Evolutionary conservation across 2,113 vertebrate species (phyloP).

Genomic region (Probosciger aterrimus): DNA sequence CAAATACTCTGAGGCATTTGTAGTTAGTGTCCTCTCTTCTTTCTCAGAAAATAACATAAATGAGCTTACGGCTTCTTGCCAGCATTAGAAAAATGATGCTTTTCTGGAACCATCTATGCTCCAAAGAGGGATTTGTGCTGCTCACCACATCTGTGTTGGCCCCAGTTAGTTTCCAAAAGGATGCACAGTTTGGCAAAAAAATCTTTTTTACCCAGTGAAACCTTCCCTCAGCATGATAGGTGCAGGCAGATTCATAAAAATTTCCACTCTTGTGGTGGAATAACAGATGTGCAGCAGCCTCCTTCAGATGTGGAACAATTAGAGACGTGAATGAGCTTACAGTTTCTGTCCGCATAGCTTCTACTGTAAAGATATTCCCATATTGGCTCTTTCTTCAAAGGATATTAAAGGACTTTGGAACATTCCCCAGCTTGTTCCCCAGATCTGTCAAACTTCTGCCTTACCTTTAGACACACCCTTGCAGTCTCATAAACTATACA

Average conservation of each 20-base stretch:
- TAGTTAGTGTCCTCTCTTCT: neutral
- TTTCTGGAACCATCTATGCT: conserved; percentile 34
- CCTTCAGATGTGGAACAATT: conserved; percentile 42
- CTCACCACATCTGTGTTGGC: conserved; percentile 55
- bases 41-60: conserved; percentile 36
- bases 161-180: conserved; percentile 53
- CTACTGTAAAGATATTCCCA: neutral
- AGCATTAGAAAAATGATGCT: conserved; percentile 12
- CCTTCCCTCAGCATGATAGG: conserved; percentile 20
- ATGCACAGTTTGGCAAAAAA: conserved; percentile 41
- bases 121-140: conserved; percentile 37
- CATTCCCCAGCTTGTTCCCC: neutral
- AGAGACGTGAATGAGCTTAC: conserved; percentile 7
- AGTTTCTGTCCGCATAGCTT: neutral
- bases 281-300: conserved; percentile 36
- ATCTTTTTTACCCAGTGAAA: neutral
- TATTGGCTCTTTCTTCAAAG: neutral
- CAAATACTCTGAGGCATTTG: neutral
- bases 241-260: conserved; percentile 39
- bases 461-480: neutral
- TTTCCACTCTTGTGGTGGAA: conserved; percentile 39
- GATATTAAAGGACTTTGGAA: neutral
- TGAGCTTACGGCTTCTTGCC: neutral
- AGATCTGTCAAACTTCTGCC: neutral
- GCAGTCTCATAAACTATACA: neutral